phyloP scores from a whole-genome alignment of 2,888 invertebrate species.

The Aproaerema taeniolella region DNA sequence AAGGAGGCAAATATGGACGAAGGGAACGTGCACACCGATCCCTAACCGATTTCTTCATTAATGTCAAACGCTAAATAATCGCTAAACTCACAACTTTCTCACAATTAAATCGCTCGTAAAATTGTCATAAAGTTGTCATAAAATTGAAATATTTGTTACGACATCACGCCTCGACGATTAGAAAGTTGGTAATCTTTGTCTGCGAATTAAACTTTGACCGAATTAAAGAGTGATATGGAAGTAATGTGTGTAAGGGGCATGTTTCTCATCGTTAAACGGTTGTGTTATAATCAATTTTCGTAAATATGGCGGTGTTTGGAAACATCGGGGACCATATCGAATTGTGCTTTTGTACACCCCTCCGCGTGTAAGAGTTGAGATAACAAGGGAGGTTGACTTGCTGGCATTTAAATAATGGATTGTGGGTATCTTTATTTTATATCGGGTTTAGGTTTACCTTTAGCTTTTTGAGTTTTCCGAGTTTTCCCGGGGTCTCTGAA shows the following conservation, averaged over 20 bases:
- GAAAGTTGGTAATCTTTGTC: constrained; percentile 63
- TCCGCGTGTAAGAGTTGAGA: not conserved
- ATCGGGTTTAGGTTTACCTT: no score
- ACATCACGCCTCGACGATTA: constrained; percentile 62
- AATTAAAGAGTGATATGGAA: constrained; percentile 76
- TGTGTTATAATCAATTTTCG: constrained; percentile 72
- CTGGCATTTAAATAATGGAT: no score
- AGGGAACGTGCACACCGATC: no score
- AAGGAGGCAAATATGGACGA: no score
- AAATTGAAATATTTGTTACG: constrained; percentile 56
- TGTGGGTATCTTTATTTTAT: no score
- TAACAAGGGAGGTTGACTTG: no score
- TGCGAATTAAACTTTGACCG: constrained; percentile 75
- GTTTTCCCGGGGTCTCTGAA: no score
- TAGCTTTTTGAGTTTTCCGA: no score
- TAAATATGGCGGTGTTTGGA: constrained; percentile 58
- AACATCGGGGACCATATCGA: constrained; percentile 64
- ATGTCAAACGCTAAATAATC: not conserved
- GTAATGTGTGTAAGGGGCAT: constrained; percentile 51
- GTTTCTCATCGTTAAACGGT: constrained; percentile 73
- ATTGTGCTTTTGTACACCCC: constrained; percentile 44
- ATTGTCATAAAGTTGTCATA: constrained; percentile 65
- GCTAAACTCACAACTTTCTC: constrained; percentile 36
- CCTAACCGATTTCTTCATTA: no score
- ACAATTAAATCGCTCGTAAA: constrained; percentile 63